Evolutionary conservation across 2,113 vertebrate species (phyloP), one percentile per base, ranked within the genome.

Genomic region (Lepidothrix coronata): DNA sequence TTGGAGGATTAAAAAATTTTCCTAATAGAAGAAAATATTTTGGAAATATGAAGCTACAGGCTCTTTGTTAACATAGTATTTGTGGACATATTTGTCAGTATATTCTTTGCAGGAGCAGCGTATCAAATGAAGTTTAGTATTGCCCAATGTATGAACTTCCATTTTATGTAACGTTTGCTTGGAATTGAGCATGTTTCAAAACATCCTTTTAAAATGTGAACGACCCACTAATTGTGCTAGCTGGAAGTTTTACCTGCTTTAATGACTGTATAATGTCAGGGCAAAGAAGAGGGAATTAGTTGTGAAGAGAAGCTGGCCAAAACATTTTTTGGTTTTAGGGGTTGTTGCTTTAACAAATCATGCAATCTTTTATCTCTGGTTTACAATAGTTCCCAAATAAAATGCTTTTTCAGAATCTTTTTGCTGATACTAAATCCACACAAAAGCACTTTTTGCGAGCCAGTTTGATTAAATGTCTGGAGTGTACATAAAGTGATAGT

Each of bases 41-140:
- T 89, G 55, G 20, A 95, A 79, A 4, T 20, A 41, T 44, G 54
- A 76, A 61, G 20, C 6, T 61, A 12, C 70, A 44, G 6, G 14
- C 22, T 57, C 41, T 70, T 59, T 35, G 28, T 55, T 51, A 88
- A 75, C 16, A 13, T 59, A 22, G 31, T 81, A 6, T 58, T 59
- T 65, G 14, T 20, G 85, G 30, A 28, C 13, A 2, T 57, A 77
- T 33, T 85, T 83, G 33, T 71, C 37, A 35, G 23, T 0, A 4
- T 70, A 28, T 70, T 74, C 10, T 79, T 65, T 37, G 46, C 31
- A 55, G 41, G 41, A 91, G 57, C 63, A 95, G 46, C 65, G 28
- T 74, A 59, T 91, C 87, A 96, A 76, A 94, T 92, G 79, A 48
- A 82, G 31, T 88, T 95, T 73, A 85, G 31, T 92, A 44, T 92